Conservation (phyloP, 2,888 invertebrate species). For the Baccha elongata region DNA sequence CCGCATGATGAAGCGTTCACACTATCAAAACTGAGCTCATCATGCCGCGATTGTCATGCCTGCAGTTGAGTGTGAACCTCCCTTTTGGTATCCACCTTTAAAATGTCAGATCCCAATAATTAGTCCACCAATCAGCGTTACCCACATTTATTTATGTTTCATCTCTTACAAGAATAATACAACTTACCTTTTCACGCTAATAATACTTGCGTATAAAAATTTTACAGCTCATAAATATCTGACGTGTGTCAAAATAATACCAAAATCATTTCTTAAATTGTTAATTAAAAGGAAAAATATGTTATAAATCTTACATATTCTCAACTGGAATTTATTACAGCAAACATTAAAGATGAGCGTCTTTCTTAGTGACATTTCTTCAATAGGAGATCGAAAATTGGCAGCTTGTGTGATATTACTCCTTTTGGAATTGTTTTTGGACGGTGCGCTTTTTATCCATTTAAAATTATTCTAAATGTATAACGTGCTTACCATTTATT, state of each 20-base stretch:
- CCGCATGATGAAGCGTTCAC: too few species aligned
- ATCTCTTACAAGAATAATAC: slow-evolving; percentile 47
- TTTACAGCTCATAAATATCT: slow-evolving; percentile 42
- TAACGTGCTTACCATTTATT: slow-evolving; percentile 10
- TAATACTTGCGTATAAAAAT: slow-evolving; percentile 13
- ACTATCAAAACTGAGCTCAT: too few species aligned
- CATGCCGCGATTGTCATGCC: too few species aligned
- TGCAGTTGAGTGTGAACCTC: too few species aligned
- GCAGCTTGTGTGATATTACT: slow-evolving; percentile 87
- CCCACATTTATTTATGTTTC: slow-evolving; percentile 64
- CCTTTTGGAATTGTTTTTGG: slow-evolving; percentile 87
- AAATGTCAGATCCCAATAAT: slow-evolving; percentile 47
- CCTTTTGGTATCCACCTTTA: slow-evolving; percentile 31
- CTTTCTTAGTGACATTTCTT: slow-evolving; percentile 63
- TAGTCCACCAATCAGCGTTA: slow-evolving; percentile 64
- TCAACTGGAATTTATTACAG: slow-evolving; percentile 1
- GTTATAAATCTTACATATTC: slow-evolving; percentile 28
- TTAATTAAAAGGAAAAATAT: slow-evolving; percentile 37
- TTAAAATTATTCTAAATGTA: background rate
- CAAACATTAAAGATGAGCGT: slow-evolving; percentile 50
- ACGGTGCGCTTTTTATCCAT: slow-evolving; percentile 83
- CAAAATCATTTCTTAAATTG: background rate
- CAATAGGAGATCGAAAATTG: slow-evolving; percentile 84
- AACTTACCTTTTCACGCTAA: slow-evolving; percentile 32
- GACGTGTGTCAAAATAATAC: slow-evolving; percentile 71